These are phyloP conservation scores for Patella ulyssiponensis DNA, from an alignment of 2,888 invertebrate genomes.

Conservation along the genomic window DNA sequence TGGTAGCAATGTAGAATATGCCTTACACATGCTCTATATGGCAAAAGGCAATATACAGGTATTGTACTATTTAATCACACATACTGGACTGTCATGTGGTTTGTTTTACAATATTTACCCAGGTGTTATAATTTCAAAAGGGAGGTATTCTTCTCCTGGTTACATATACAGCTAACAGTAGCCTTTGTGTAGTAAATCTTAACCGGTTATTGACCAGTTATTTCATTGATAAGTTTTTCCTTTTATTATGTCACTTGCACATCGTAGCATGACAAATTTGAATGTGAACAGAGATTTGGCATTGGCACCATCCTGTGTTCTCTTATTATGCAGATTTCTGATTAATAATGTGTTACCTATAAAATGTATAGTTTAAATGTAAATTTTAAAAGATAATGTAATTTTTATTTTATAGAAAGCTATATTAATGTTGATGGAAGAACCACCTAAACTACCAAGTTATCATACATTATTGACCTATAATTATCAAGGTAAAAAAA, in stretches of 20 bases:
- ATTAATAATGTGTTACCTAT: no score
- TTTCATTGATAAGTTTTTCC: no score
- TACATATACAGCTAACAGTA: not conserved
- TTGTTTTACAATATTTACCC: not conserved
- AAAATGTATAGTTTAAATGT: no score
- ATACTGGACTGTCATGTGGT: not conserved
- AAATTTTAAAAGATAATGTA: no score
- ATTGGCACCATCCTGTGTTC: no score
- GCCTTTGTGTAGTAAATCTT: no score
- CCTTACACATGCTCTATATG: slow-evolving; percentile 89
- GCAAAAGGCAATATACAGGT: slow-evolving; percentile 86
- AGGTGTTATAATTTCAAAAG: not conserved
- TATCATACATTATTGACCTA: slow-evolving; percentile 77
- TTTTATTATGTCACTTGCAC: no score
- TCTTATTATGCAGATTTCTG: no score
- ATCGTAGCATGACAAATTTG: no score
- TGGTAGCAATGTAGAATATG: slow-evolving; percentile 93
- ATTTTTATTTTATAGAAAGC: slow-evolving; percentile 77
- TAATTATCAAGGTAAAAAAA: slow-evolving; percentile 69
- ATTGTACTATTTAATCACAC: not conserved
- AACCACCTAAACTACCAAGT: slow-evolving; percentile 77
- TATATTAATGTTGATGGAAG: slow-evolving; percentile 88
- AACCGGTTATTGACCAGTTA: no score
- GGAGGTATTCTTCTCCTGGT: not conserved
- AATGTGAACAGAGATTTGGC: no score